These are phyloP conservation scores for Malurus splendens DNA, from an alignment of 2,797 vertebrate species.

Conservation along the genomic window DNA sequence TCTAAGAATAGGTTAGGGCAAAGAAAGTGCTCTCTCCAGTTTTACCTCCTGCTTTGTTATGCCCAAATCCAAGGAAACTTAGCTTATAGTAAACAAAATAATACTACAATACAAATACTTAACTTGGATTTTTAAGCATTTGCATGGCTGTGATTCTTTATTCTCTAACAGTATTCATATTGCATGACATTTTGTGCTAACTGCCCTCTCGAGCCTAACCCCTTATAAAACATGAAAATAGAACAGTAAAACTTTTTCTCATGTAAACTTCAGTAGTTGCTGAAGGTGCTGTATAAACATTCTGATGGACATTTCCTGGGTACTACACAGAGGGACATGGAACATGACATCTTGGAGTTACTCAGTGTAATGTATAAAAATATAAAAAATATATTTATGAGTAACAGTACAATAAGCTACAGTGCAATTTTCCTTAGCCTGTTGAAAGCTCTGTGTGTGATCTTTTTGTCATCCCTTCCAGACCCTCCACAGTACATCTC, in stretches of 20 bases:
- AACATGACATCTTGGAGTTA: background rate
- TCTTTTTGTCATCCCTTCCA: background rate
- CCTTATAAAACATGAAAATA: background rate
- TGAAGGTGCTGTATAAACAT: conserved; percentile 12
- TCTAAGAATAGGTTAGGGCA: background rate
- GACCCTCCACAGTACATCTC: background rate
- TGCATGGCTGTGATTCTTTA: background rate
- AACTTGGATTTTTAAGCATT: background rate
- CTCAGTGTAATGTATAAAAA: conserved; percentile 28
- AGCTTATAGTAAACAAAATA: background rate
- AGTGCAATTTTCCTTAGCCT: conserved; percentile 25
- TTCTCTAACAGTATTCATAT: background rate
- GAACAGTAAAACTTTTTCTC: background rate
- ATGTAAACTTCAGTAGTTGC: conserved; percentile 17
- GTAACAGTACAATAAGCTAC: conserved; percentile 24
- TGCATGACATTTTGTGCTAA: conserved; percentile 11
- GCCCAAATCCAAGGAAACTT: background rate
- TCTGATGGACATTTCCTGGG: background rate
- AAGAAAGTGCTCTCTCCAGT: background rate
- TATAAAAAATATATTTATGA: background rate
- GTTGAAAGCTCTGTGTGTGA: background rate
- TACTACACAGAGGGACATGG: background rate
- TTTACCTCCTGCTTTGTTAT: background rate
- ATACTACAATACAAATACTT: background rate
- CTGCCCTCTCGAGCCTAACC: background rate